Base-by-base conservation (phyloP, 2,888 invertebrate genomes). In the Ceratothoa steindachneri region DNA sequence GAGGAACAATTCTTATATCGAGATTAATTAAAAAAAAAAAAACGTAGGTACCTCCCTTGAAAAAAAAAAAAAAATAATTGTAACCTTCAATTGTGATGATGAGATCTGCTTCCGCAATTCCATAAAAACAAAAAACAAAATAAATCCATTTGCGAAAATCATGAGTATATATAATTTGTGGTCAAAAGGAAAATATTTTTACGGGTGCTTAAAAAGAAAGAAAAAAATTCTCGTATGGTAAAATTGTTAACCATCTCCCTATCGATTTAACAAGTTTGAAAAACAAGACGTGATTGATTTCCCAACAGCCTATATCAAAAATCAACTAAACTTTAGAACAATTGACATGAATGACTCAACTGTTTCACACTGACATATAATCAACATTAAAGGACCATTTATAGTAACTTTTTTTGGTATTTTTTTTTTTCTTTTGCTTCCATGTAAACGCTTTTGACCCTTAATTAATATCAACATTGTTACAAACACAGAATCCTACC, bases 401-500 rank as follows among this genome's bases (percentile, higher is more conserved):
- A 60, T 60, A 60, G 24, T 60, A 24, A 24, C 27, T 60, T 60
- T 60, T 60, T 2, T 51, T 2, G 15, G 15, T 51, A 2, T 51
- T n/a, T 60, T 60, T 60, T 60, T 60, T 60, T 60, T 22, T 22
- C 27, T 24, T 60, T 60, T 60, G 12, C 24, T 60, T 15, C 41
- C 41, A 41, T 9, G 41, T 60, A 4, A 60, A n/a, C 12, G 24
- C 2, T 24, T 2, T 1, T 2, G 27, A 24, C 60, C 60, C 60
- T 7, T 60, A 24, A 60, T 1, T 60, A 60, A 60, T 3, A 60
- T 60, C 60, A 60, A 60, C 60, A 60, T 60, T 24, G 60, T 60
- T 60, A 60, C 60, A 60, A 24, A 60, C 60, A 60, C 60, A 60
- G 27, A 24, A 24, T 60, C 60, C 60, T 60, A 60, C 60, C 60